Evolutionary conservation across 2,797 vertebrate genomes (phyloP).

Genomic region (Ctenopoma multispine): DNA sequence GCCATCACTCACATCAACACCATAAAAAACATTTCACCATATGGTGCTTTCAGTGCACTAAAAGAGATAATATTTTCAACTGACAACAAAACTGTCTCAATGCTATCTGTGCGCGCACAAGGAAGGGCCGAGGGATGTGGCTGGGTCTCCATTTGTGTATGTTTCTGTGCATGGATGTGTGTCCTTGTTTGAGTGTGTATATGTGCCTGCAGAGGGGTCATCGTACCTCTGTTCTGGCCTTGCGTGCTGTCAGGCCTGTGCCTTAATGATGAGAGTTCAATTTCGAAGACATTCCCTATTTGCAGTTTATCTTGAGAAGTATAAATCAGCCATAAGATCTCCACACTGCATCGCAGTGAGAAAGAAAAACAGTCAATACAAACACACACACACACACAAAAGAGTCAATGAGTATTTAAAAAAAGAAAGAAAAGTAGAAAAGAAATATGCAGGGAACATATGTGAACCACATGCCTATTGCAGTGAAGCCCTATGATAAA

Average conservation of each 20-base stretch:
- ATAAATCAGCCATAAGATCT: constrained; percentile 77
- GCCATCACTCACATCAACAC: constrained; percentile 85
- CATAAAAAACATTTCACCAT: constrained; percentile 84
- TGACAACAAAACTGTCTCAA: constrained; percentile 83
- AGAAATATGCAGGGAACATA: constrained; percentile 59
- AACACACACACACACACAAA: constrained; percentile 25
- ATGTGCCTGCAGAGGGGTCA: constrained; percentile 52
- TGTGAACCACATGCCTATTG: constrained; percentile 68
- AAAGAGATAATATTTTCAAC: constrained; percentile 84
- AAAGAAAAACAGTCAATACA: constrained; percentile 60
- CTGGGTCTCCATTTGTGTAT: constrained; percentile 21
- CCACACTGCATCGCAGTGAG: constrained; percentile 9
- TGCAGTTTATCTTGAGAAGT: constrained; percentile 77
- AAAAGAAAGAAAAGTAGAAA: constrained; percentile 43
- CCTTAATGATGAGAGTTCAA: constrained; percentile 70
- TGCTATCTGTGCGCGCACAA: constrained; percentile 74
- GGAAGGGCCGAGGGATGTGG: constrained; percentile 35
- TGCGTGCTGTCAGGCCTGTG: constrained; percentile 71
- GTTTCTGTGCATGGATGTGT: constrained; percentile 22
- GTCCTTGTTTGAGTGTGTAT: constrained; percentile 8
- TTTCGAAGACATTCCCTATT: constrained; percentile 78
- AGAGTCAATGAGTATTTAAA: constrained; percentile 38
- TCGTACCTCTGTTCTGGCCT: constrained; percentile 68
- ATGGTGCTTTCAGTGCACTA: constrained; percentile 85
- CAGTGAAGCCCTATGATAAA: constrained; percentile 51